phyloP scores from a whole-genome alignment of 1,140 invertebrate species.

The Notospermus geniculatus region DNA sequence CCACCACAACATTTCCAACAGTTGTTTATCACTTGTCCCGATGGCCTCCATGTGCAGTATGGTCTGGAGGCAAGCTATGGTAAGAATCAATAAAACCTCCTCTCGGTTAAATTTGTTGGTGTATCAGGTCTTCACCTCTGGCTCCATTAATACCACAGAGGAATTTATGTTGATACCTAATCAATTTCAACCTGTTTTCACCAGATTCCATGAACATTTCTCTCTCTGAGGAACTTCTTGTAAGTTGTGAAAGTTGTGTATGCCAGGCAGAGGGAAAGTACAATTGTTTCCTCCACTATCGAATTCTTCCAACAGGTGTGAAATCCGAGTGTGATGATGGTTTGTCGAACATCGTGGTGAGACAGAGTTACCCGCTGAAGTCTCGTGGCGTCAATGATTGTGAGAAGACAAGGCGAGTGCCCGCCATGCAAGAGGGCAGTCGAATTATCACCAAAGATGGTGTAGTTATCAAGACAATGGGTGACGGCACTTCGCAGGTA shows the following conservation, averaged over 20 bases:
- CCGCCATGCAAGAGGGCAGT: slow-evolving; percentile 39
- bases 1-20: slow-evolving; percentile 45
- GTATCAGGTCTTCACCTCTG: too few species aligned
- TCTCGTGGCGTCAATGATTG: slow-evolving; percentile 43
- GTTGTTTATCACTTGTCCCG: slow-evolving; percentile 51
- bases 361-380: slow-evolving; percentile 52
- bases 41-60: slow-evolving; percentile 51
- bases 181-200: too few species aligned
- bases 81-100: slow-evolving; percentile 14
- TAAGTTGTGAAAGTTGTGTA: too few species aligned
- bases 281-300: too few species aligned
- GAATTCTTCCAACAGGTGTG: slow-evolving; percentile 30
- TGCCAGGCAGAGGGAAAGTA: too few species aligned
- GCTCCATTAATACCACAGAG: background rate
- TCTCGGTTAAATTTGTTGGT: too few species aligned
- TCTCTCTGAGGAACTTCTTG: too few species aligned
- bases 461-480: slow-evolving; percentile 51
- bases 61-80: slow-evolving; percentile 45
- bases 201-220: too few species aligned
- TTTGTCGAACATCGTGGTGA: slow-evolving; percentile 39
- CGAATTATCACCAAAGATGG: slow-evolving; percentile 51
- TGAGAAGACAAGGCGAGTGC: slow-evolving; percentile 40
- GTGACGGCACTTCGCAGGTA: slow-evolving; percentile 40
- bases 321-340: slow-evolving; percentile 38
- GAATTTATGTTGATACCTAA: too few species aligned